These are phyloP conservation scores for Pseudochromis fuscus DNA, from an alignment of 2,797 vertebrate genomes.

Conservation along the genomic window DNA sequence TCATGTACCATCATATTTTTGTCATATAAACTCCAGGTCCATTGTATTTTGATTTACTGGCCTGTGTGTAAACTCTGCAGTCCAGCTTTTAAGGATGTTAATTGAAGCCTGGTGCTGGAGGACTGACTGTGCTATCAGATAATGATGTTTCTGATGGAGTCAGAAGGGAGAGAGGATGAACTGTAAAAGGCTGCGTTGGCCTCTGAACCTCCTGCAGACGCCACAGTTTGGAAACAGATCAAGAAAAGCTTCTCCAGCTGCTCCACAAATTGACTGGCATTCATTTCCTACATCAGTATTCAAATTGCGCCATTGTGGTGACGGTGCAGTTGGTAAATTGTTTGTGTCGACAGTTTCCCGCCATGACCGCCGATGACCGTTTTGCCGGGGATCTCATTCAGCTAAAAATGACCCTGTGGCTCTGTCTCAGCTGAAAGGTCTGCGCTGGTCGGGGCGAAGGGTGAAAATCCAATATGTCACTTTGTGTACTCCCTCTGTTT, in stretches of 20 bases:
- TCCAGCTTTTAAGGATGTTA: constrained; percentile 18
- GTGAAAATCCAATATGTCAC: not conserved
- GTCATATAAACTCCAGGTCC: not conserved
- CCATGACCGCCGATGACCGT: constrained; percentile 9
- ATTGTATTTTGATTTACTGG: constrained; percentile 8
- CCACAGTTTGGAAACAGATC: constrained; percentile 5
- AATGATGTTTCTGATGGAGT: constrained; percentile 26
- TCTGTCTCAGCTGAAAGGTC: constrained; percentile 10
- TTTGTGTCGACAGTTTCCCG: constrained; percentile 45
- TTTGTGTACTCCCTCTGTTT: not conserved
- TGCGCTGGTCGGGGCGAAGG: not conserved
- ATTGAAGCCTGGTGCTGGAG: constrained; percentile 34
- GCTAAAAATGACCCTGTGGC: too few relatives aligned
- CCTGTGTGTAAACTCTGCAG: constrained; percentile 13
- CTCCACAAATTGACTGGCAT: not conserved
- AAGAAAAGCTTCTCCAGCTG: not conserved
- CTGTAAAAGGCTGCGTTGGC: constrained; percentile 11
- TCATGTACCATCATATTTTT: not conserved
- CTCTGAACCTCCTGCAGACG: constrained; percentile 22
- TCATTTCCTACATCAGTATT: constrained; percentile 16
- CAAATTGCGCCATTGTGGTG: constrained; percentile 10
- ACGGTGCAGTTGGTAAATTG: constrained; percentile 31
- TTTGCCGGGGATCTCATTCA: not conserved
- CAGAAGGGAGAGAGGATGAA: not conserved
- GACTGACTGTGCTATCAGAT: constrained; percentile 7